Conservation (phyloP, 2,888 invertebrate genomes). For the Callinectes sapidus region DNA sequence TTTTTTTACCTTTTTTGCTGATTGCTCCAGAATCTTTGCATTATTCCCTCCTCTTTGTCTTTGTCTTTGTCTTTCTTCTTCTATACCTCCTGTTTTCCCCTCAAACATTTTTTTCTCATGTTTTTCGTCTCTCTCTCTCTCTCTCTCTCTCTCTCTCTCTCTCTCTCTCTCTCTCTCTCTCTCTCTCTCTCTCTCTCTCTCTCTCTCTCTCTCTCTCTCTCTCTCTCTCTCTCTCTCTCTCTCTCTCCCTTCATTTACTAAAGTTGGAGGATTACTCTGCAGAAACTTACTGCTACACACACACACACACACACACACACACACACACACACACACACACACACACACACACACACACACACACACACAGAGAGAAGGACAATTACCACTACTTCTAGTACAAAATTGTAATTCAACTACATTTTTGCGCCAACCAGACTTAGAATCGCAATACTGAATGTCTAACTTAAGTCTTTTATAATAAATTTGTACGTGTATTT, state of each 20-base stretch:
- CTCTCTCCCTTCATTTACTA: not conserved
- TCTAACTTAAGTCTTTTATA: not conserved
- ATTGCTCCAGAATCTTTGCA: no score
- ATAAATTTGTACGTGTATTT: not conserved
- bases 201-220: slow-evolving; percentile 16
- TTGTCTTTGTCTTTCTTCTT: not conserved
- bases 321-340: slow-evolving; percentile 1
- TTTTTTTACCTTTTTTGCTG: not conserved
- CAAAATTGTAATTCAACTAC: not conserved
- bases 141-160: no score
- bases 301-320: slow-evolving; percentile 37
- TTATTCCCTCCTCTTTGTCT: no score
- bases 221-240: slow-evolving; percentile 34
- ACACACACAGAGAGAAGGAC: not conserved
- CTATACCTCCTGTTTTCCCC: not conserved
- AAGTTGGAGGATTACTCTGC: not conserved
- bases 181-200: slow-evolving; percentile 10
- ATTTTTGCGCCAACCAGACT: not conserved
- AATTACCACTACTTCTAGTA: not conserved
- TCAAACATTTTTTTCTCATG: no score
- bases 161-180: no score
- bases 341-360: not conserved
- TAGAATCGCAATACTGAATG: not conserved
- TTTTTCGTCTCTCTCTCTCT: no score
- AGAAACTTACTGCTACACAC: not conserved